Conservation (phyloP, 2,113 vertebrate genomes). For the Ophiodon elongatus region DNA sequence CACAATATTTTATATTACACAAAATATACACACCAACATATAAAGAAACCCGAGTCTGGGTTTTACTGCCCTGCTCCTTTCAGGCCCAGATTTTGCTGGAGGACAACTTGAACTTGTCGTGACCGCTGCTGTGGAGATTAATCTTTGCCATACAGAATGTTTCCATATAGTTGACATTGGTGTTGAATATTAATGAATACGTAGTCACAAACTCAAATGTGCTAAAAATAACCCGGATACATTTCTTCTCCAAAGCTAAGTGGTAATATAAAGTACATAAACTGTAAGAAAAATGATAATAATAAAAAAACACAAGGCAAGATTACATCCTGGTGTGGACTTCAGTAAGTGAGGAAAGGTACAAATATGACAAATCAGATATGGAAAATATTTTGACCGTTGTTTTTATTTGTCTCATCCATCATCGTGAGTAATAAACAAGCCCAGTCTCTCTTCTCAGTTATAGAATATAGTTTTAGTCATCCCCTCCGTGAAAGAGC, state of each 20-base stretch:
- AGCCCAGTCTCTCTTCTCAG: slow-evolving; percentile 30
- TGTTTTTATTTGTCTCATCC: slow-evolving; percentile 52
- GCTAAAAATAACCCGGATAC: background rate
- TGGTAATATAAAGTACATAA: slow-evolving; percentile 21
- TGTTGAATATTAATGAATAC: slow-evolving; percentile 8
- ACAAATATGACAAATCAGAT: slow-evolving; percentile 38
- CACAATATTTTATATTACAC: background rate
- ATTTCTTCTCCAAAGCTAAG: background rate
- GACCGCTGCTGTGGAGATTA: background rate
- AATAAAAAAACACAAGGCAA: background rate
- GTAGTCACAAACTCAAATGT: background rate
- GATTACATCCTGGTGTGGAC: slow-evolving; percentile 10
- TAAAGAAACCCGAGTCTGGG: background rate
- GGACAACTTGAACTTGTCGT: slow-evolving; percentile 15
- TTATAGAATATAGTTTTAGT: slow-evolving; percentile 41
- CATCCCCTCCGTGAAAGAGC: slow-evolving; percentile 32
- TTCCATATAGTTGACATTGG: slow-evolving; percentile 21
- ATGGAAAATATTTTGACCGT: slow-evolving; percentile 28
- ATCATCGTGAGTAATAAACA: slow-evolving; percentile 55
- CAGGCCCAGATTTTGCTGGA: background rate
- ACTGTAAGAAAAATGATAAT: background rate
- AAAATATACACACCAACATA: background rate
- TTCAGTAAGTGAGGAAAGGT: background rate
- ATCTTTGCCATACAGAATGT: slow-evolving; percentile 9
- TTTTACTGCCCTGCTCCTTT: slow-evolving; percentile 5